These are phyloP conservation scores for Falcaria lacertinaria DNA, from an alignment of 2,888 invertebrate species.

Conservation along the genomic window DNA sequence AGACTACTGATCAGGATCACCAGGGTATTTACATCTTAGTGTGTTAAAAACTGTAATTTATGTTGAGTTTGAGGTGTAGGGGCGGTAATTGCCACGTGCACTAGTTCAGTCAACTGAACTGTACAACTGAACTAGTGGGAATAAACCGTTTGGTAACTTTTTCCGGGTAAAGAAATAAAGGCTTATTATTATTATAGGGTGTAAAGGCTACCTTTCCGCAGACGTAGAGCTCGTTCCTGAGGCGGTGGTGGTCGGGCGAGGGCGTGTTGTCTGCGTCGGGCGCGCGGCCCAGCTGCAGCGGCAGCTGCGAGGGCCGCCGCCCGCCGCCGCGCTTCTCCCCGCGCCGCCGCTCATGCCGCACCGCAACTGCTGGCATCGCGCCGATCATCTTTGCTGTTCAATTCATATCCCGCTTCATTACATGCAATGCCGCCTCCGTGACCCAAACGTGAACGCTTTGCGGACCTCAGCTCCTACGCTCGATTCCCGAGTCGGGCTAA, in stretches of 20 bases:
- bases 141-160: too few species aligned
- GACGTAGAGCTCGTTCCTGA: conserved; percentile 84
- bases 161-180: too few species aligned
- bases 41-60: too few species aligned
- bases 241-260: conserved; percentile 79
- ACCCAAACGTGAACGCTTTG: too few species aligned
- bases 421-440: not conserved
- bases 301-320: conserved; percentile 83
- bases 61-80: too few species aligned
- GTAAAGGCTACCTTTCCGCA: conserved; percentile 82
- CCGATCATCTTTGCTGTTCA: conserved; percentile 86
- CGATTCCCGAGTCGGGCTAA: too few species aligned
- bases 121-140: too few species aligned
- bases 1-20: too few species aligned
- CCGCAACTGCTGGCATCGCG: conserved; percentile 92
- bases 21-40: too few species aligned
- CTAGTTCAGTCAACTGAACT: too few species aligned
- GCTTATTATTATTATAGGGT: conserved; percentile 4
- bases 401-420: conserved; percentile 10
- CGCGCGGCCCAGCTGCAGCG: conserved; percentile 82
- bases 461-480: too few species aligned
- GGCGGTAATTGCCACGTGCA: too few species aligned
- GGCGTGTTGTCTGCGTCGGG: conserved; percentile 83
- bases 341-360: conserved; percentile 88
- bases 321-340: conserved; percentile 82